These are phyloP conservation scores for Sinocyclocheilus grahami DNA, from an alignment of 2,113 vertebrate genomes.

Conservation along the genomic window DNA sequence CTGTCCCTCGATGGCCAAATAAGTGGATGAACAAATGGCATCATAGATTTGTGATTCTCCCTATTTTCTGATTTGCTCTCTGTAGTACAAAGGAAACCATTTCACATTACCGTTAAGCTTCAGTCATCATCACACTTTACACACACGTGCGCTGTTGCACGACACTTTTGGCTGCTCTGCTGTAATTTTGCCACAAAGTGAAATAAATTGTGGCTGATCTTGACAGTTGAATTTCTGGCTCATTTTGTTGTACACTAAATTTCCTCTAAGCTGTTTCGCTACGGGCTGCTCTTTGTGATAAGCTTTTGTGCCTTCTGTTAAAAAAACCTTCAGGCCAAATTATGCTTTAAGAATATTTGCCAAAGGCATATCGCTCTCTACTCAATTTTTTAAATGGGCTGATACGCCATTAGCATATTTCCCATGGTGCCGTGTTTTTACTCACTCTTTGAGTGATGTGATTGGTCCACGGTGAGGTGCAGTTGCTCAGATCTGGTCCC, in stretches of 20 bases:
- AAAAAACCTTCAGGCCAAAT: conserved; percentile 37
- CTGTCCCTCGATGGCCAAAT: conserved; percentile 50
- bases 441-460: conserved; percentile 97
- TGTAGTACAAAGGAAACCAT: conserved; percentile 44
- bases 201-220: conserved; percentile 27
- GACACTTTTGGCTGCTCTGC: background rate
- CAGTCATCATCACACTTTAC: conserved; percentile 34
- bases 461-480: conserved; percentile 97
- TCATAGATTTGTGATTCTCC: conserved; percentile 55
- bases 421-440: conserved; percentile 52
- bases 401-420: conserved; percentile 12
- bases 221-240: conserved; percentile 31
- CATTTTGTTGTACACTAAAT: conserved; percentile 25
- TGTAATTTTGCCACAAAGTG: conserved; percentile 15
- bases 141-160: conserved; percentile 22
- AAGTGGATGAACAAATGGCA: conserved; percentile 55
- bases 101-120: conserved; percentile 40
- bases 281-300: conserved; percentile 40
- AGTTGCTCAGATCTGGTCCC: conserved; percentile 98
- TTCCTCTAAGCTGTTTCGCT: conserved; percentile 39
- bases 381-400: background rate
- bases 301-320: conserved; percentile 14
- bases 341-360: conserved; percentile 31
- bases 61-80: conserved; percentile 39
- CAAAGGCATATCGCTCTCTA: background rate